Evolutionary conservation across 2,797 vertebrate genomes (phyloP), one percentile per base, ranked within the genome.

Genomic region (Toxotes lorentzi): DNA sequence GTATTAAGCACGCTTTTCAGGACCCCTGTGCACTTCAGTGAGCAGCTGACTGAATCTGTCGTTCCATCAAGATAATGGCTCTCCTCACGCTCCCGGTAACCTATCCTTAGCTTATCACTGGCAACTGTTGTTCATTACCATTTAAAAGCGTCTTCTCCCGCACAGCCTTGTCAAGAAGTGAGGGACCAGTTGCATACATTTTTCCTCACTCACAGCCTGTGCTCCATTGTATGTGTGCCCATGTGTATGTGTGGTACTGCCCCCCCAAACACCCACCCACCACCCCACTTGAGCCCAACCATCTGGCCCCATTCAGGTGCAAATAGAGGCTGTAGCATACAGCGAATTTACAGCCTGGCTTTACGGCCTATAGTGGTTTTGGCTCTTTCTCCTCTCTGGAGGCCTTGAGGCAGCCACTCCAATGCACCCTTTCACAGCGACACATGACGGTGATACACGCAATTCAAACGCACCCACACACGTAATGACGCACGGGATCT

Each of bases 291-390:
- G 11, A 67, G 71, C 58, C 70, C 35, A 23, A 82, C 82, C 12
- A 68, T 76, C 73, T 59, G 54, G 63, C 51, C 60, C 81, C 78
- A 86, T 93, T 93, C 85, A 91, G 79, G 89, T 91, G 90, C 88
- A 92, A 93, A 93, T 91, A 63, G 73, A 14, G 70, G 70, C 73
- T 12, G 32, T 48, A 47, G 74, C 70, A 81, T 76, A 70, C n/a
- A 41, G 60, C 73, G 81, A 48, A 93, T 94, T 89, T 91, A 92
- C 74, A 81, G 84, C 85, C 77, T 16, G 61, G 65, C 73, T 92
- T 89, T 91, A 92, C 38, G 62, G 65, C 57, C 3, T 47, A 21
- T 45, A 1, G 62, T 32, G 45, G 72, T 65, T 67, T 73, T 35
- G 68, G 72, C 56, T 13, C 64, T 71, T 65, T 83, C 65, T 68